A percentile compares a stretch with the other conserved stretches of the same genome.
Conservation (phyloP, 2,113 vertebrate species). For the Pelusios castaneus region DNA sequence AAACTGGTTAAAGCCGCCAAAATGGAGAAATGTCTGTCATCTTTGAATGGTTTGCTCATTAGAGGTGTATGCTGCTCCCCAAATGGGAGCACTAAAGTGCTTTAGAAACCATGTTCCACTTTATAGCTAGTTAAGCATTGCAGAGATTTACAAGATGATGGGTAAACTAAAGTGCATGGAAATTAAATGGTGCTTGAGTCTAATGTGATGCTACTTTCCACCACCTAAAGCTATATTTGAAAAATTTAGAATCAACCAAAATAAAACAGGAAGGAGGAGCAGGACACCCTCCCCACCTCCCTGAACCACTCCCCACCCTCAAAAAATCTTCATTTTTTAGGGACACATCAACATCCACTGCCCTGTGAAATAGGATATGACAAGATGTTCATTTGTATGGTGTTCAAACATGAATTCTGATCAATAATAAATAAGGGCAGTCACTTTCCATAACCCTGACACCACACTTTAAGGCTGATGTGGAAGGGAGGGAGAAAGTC, state of each 20-base stretch:
- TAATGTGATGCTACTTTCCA: background rate
- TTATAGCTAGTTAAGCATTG: background rate
- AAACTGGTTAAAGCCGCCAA: background rate
- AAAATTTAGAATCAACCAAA: background rate
- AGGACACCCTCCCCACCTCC: too few species aligned
- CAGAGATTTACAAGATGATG: background rate
- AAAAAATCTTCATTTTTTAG: background rate
- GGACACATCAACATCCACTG: background rate
- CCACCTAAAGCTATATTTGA: background rate
- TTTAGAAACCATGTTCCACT: background rate
- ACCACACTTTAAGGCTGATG: background rate
- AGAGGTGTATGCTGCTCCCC: background rate
- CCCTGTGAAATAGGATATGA: background rate
- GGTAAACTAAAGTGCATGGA: background rate
- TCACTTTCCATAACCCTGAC: background rate
- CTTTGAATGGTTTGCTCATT: background rate
- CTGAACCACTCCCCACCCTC: too few species aligned
- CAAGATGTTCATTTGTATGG: background rate
- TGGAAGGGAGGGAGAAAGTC: background rate
- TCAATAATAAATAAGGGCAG: background rate
- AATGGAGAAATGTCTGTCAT: background rate
- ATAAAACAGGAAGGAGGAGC: accelerated
- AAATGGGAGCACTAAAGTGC: background rate
- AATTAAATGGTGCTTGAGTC: background rate
- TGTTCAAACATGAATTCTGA: background rate